A percentile compares a stretch with the other conserved stretches of the same genome.
Evolutionary conservation across 92 coral and sea anemone genomes (phyloP).

Genomic region (Epizoanthus fatuus): DNA sequence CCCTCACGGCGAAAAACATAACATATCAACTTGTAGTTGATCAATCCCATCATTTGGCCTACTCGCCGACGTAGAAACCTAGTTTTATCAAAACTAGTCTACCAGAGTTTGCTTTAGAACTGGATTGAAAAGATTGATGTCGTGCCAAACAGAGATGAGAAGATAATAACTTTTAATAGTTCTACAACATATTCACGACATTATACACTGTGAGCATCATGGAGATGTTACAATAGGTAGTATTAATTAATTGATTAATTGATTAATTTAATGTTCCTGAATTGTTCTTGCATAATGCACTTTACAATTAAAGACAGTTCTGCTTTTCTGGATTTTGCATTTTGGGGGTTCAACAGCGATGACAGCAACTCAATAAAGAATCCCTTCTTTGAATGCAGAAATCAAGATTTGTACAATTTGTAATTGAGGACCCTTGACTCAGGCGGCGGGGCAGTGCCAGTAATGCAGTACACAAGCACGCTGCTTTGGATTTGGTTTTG

Average conservation of each 20-base stretch:
- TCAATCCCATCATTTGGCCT: too few relatives aligned
- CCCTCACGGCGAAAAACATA: too few relatives aligned
- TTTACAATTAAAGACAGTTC: not conserved
- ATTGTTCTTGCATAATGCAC: not conserved
- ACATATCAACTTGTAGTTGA: too few relatives aligned
- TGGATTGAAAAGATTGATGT: too few relatives aligned
- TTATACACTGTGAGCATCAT: too few relatives aligned
- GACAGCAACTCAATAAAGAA: not conserved
- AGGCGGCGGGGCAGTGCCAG: slow-evolving; percentile 29
- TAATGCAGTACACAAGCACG: slow-evolving; percentile 20
- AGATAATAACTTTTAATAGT: too few relatives aligned
- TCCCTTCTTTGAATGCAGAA: not conserved
- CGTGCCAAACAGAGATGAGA: too few relatives aligned
- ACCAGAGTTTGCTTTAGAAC: too few relatives aligned
- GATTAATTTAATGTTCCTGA: not conserved
- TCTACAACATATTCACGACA: too few relatives aligned
- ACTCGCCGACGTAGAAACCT: too few relatives aligned
- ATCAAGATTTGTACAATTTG: not conserved
- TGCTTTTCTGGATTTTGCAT: not conserved
- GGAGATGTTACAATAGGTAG: too few relatives aligned
- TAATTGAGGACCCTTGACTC: not conserved
- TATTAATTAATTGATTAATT: not conserved
- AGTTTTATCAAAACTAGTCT: too few relatives aligned
- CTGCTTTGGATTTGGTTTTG: not conserved
- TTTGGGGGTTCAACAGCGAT: not conserved